Percentiles rank a stretch among this genome's conserved stretches.
Evolutionary conservation across 1,140 invertebrate species (phyloP).

Genomic region (Cryptotermes secundus): DNA sequence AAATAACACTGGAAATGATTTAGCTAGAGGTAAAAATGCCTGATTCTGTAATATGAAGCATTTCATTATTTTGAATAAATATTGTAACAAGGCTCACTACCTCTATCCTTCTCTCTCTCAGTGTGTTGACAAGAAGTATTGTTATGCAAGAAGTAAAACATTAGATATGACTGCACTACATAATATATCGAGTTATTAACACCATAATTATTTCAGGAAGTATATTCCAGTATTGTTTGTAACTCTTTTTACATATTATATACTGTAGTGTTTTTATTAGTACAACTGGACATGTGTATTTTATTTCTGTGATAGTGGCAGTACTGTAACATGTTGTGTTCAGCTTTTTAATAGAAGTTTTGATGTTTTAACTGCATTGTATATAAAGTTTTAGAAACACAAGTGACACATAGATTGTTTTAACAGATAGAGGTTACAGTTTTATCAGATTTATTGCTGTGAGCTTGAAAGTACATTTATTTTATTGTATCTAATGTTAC

Average conservation of each 20-base stretch:
- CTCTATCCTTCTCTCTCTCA: not conserved
- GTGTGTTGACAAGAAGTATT: not conserved
- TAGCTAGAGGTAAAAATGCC: not conserved
- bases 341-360: not conserved
- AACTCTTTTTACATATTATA: slow-evolving; percentile 13
- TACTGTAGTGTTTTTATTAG: slow-evolving; percentile 7
- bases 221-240: slow-evolving; percentile 7
- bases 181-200: slow-evolving; percentile 20
- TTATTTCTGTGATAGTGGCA: slow-evolving; percentile 19
- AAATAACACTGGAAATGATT: not conserved
- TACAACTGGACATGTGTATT: not conserved
- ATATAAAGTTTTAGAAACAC: not conserved
- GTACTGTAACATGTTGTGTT: not conserved
- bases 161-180: not conserved
- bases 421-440: not conserved
- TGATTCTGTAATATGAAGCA: not conserved
- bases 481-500: not conserved
- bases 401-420: not conserved
- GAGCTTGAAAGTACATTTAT: not conserved
- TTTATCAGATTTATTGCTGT: not conserved
- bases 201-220: not conserved
- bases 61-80: not conserved
- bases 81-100: not conserved
- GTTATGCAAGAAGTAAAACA: not conserved
- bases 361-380: slow-evolving; percentile 12